phyloP scores from a whole-genome alignment of 2,113 vertebrate genomes.

The Dasyprocta punctata region DNA sequence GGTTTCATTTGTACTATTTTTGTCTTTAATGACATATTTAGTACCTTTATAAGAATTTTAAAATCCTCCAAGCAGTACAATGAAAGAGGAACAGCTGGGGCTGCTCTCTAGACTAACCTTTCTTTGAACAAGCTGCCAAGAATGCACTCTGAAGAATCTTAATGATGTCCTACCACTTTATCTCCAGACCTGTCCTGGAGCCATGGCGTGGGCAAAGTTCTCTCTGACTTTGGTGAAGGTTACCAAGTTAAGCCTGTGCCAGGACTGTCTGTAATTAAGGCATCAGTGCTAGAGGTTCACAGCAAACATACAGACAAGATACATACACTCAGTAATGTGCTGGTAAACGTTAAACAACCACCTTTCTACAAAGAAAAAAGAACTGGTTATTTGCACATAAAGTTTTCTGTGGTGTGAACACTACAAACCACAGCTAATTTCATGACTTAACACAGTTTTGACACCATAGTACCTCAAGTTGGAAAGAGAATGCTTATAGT shows the following conservation, averaged over 20 bases:
- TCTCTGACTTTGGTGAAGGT: constrained; percentile 74
- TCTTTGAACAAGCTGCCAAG: constrained; percentile 78
- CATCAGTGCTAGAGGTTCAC: background rate
- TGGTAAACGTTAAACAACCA: background rate
- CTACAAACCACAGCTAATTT: background rate
- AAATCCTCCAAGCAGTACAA: constrained; percentile 51
- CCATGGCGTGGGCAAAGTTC: constrained; percentile 24
- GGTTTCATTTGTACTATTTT: constrained; percentile 52
- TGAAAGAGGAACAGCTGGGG: constrained; percentile 64
- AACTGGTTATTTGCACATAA: background rate
- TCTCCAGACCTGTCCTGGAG: constrained; percentile 58
- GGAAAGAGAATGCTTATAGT: background rate
- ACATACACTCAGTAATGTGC: background rate
- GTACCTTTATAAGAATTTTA: constrained; percentile 72
- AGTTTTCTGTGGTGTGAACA: background rate
- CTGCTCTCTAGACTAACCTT: constrained; percentile 67
- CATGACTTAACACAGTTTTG: background rate
- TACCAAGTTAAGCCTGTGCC: constrained; percentile 20
- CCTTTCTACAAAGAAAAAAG: background rate
- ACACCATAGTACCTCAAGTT: background rate
- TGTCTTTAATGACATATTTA: constrained; percentile 65
- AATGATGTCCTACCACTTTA: constrained; percentile 58
- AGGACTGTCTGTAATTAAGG: background rate
- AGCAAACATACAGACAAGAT: background rate
- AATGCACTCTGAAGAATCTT: constrained; percentile 70